Base-by-base conservation (phyloP, 92 coral and sea anemone species). In the Phenganax marumi region DNA sequence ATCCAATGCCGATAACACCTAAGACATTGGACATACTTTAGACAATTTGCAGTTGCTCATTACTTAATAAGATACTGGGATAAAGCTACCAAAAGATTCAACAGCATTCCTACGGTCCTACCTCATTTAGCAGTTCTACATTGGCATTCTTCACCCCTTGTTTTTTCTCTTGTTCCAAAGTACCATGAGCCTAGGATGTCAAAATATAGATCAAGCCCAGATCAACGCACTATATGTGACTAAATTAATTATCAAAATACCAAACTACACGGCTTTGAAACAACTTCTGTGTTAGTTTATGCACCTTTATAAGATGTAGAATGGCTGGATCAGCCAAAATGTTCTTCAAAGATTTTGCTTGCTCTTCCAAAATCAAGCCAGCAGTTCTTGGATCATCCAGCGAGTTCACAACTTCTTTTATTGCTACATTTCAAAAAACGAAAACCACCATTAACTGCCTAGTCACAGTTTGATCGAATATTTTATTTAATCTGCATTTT, bases 271-370 rank as follows among this genome's bases (percentile, higher is more conserved):
- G 56, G 6, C 46, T n/a, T 2, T 6, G 5, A 2, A 39, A 21
- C 43, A 33, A 33, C 2, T 5, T 33, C 43, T 33, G 43, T 33
- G 43, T 5, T 33, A 5, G 3, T 26, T 18, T 12, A 43, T 3
- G 78, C 65, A 89, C 95, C 90, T 90, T 89, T 39, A 96, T 89
- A 6, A 96, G 97, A 76, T 96, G 91, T 60, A 87, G 87, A 12
- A 96, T 92, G 17, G 99, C 89, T 2, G 99, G 96, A 77, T 96
- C 99, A 3, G 97, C 96, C 21, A 96, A 88, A 75, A 96, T 96
- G 55, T 89, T 96, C 78, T 92, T 96, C 77, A 96, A 88, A 57
- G 93, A 93, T 73, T 90, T 91, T 26, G 99, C 99, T 73, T 96
- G 97, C 53, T 96, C 94, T 81, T 96, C 99, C 55, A 96, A 94